Evolutionary conservation across 1,140 invertebrate species (phyloP).

Genomic region (Drosophila malerkotliana): DNA sequence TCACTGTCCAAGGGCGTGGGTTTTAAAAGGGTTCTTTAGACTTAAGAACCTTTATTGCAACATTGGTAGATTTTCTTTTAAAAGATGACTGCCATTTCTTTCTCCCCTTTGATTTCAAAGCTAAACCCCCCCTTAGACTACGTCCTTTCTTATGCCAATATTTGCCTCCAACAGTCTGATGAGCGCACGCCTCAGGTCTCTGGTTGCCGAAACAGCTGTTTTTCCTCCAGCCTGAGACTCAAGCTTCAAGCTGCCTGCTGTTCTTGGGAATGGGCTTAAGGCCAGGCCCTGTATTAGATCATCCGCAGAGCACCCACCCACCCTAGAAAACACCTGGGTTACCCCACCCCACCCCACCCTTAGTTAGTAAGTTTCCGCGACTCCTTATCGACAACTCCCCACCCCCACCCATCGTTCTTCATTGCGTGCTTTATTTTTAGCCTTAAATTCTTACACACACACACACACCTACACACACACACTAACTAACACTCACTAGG

Average conservation of each 20-base stretch:
- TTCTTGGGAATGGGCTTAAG: slow-evolving; percentile 4
- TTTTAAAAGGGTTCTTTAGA: too few species aligned
- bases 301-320: background rate
- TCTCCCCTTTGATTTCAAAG: background rate
- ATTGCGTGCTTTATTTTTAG: slow-evolving; percentile 71
- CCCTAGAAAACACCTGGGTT: slow-evolving; percentile 5
- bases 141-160: slow-evolving; percentile 42
- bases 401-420: slow-evolving; percentile 16
- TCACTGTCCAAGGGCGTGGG: background rate
- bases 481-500: slow-evolving; percentile 9
- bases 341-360: background rate
- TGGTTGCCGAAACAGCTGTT: slow-evolving; percentile 39
- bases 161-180: slow-evolving; percentile 45
- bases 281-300: slow-evolving; percentile 19
- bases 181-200: slow-evolving; percentile 35
- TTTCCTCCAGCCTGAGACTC: background rate
- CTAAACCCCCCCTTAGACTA: background rate
- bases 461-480: slow-evolving; percentile 12
- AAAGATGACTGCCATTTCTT: too few species aligned
- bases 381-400: slow-evolving; percentile 17
- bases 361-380: background rate
- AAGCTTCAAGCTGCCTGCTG: background rate
- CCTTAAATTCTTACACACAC: slow-evolving; percentile 49
- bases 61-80: background rate
- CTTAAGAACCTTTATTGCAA: too few species aligned